Evolutionary conservation across 2,888 invertebrate genomes (phyloP).

Genomic region (Parapristionchus giblindavisi): DNA sequence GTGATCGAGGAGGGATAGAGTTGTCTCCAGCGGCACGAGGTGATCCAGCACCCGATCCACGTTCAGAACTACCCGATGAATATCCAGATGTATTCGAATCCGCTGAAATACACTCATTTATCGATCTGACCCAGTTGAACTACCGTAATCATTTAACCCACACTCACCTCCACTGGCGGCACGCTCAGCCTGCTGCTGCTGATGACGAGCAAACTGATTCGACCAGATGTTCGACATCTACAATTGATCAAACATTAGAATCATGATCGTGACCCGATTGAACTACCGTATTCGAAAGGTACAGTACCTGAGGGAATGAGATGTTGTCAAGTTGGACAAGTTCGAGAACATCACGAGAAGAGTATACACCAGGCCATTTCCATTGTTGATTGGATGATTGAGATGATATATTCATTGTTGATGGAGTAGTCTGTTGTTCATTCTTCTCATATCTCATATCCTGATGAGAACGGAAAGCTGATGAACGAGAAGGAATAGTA

Average conservation of each 20-base stretch:
- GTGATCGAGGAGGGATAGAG: background rate
- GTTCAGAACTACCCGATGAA: slow-evolving; percentile 21
- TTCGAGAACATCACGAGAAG: slow-evolving; percentile 12
- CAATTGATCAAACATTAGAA: background rate
- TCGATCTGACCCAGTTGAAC: too few relatives aligned
- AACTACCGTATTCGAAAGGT: background rate
- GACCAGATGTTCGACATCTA: background rate
- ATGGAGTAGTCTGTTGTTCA: too few relatives aligned
- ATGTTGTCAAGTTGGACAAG: slow-evolving; percentile 8
- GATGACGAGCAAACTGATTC: too few relatives aligned
- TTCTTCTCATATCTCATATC: too few relatives aligned
- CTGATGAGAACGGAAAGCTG: too few relatives aligned
- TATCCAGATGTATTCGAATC: slow-evolving; percentile 11
- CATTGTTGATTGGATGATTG: too few relatives aligned
- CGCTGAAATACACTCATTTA: background rate
- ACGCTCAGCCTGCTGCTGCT: too few relatives aligned
- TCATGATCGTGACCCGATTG: background rate
- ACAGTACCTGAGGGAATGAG: background rate
- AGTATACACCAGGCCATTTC: background rate
- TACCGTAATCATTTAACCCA: too few relatives aligned
- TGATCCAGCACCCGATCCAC: slow-evolving; percentile 30
- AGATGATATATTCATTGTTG: too few relatives aligned
- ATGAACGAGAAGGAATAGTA: too few relatives aligned
- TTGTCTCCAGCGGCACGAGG: slow-evolving; percentile 30
- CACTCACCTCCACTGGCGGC: too few relatives aligned